Evolutionary conservation across 2,797 vertebrate genomes (phyloP).

Genomic region (Zenarchopterus dispar): DNA sequence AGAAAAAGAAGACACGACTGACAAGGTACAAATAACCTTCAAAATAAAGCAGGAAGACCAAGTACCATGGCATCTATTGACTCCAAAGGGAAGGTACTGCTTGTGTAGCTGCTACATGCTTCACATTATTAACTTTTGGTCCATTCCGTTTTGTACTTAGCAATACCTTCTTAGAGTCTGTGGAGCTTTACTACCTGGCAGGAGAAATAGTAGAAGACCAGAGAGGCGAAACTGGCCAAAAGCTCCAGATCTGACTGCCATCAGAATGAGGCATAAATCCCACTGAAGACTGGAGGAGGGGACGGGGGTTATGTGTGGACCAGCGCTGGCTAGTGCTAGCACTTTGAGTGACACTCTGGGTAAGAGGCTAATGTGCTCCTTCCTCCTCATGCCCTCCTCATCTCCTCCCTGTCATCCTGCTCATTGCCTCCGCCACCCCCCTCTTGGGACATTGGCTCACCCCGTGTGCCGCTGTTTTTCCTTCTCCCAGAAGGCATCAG

Average conservation of each 20-base stretch:
- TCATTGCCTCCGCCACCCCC: slow-evolving; percentile 28
- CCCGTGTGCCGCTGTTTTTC: slow-evolving; percentile 24
- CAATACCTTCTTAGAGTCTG: background rate
- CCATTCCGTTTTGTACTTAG: background rate
- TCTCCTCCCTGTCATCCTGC: slow-evolving; percentile 34
- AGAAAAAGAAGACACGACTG: background rate
- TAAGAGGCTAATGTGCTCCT: slow-evolving; percentile 66
- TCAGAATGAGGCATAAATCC: slow-evolving; percentile 54
- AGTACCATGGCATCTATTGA: background rate
- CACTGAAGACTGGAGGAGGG: slow-evolving; percentile 41
- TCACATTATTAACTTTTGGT: background rate
- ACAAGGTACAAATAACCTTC: background rate
- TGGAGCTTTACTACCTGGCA: background rate
- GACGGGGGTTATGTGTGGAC: slow-evolving; percentile 43
- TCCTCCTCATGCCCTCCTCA: slow-evolving; percentile 43
- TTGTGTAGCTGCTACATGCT: background rate
- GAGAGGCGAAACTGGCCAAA: slow-evolving; percentile 31
- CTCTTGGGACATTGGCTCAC: slow-evolving; percentile 32
- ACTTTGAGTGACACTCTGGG: slow-evolving; percentile 55
- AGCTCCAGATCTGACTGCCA: slow-evolving; percentile 34
- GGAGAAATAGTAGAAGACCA: slow-evolving; percentile 19
- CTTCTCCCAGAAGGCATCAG: slow-evolving; percentile 27
- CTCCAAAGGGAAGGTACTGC: background rate
- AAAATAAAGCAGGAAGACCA: background rate
- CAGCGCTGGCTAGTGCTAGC: slow-evolving; percentile 41